Evolutionary conservation across 2,113 vertebrate genomes (phyloP).

Genomic region (Crotalus helleri): DNA sequence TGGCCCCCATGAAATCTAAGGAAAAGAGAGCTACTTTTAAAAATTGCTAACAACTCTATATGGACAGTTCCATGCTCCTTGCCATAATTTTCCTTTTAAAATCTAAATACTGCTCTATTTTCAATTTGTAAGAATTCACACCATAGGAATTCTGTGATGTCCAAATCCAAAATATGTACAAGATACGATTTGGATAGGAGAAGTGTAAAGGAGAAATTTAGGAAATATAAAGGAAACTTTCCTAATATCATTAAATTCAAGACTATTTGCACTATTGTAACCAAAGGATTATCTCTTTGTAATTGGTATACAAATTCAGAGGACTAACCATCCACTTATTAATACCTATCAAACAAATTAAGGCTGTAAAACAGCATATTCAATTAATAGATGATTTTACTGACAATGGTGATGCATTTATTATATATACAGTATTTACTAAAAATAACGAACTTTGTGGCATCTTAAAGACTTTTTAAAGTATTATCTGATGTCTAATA

Average conservation of each 20-base stretch:
- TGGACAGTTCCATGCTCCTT: neutral
- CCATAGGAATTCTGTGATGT: neutral
- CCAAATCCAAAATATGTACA: neutral
- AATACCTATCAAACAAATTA: neutral
- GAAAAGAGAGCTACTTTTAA: neutral
- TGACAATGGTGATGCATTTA: neutral
- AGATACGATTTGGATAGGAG: neutral
- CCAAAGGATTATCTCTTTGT: neutral
- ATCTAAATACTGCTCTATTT: neutral
- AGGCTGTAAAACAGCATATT: neutral
- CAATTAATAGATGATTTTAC: neutral
- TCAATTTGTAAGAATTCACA: neutral
- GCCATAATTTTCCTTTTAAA: neutral
- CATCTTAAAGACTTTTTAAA: neutral
- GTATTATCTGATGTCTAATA: neutral
- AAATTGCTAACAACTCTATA: neutral
- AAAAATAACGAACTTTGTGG: neutral
- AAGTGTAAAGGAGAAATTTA: neutral
- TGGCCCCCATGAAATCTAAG: neutral
- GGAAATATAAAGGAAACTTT: neutral
- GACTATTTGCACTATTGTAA: neutral
- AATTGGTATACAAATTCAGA: neutral
- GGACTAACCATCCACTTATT: neutral
- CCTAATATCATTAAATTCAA: neutral
- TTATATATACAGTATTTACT: neutral